These are phyloP conservation scores for Lynx canadensis DNA, from an alignment of 2,113 vertebrate species.

Conservation along the genomic window DNA sequence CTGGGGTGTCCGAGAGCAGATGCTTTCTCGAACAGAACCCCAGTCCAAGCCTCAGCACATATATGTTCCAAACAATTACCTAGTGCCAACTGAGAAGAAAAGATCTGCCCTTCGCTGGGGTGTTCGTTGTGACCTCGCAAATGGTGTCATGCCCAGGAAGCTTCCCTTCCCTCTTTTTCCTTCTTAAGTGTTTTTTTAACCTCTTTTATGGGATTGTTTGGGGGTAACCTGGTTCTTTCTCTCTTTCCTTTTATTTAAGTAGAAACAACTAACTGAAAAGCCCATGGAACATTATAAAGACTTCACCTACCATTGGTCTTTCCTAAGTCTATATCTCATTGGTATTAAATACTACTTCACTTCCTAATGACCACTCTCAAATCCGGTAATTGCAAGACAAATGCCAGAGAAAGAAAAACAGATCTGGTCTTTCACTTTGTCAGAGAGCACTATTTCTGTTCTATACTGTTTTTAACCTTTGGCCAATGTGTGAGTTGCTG, in stretches of 20 bases:
- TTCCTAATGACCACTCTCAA: constrained; percentile 30
- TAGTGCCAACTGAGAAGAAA: constrained; percentile 93
- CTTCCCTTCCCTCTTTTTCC: constrained; percentile 71
- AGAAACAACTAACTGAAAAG: constrained; percentile 54
- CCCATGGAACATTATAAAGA: not conserved
- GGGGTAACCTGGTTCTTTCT: constrained; percentile 11
- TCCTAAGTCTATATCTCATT: not conserved
- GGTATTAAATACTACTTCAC: not conserved
- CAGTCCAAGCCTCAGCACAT: constrained; percentile 79
- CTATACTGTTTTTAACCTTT: not conserved
- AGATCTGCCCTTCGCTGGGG: constrained; percentile 91
- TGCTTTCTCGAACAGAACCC: constrained; percentile 73
- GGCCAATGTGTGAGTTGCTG: constrained; percentile 2
- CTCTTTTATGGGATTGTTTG: constrained; percentile 19
- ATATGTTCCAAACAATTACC: constrained; percentile 88
- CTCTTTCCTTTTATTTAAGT: constrained; percentile 54
- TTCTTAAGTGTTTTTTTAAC: constrained; percentile 43
- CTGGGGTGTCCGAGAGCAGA: constrained; percentile 79
- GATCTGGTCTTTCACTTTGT: not conserved
- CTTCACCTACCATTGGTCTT: constrained; percentile 3
- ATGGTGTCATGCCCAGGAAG: constrained; percentile 85
- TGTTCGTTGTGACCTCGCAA: constrained; percentile 91
- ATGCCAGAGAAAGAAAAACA: not conserved
- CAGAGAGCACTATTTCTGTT: constrained; percentile 20
- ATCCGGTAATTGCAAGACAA: constrained; percentile 20